These are phyloP conservation scores for Gymnoscopelus microlampas DNA, from an alignment of 2,797 vertebrate genomes.

Conservation along the genomic window DNA sequence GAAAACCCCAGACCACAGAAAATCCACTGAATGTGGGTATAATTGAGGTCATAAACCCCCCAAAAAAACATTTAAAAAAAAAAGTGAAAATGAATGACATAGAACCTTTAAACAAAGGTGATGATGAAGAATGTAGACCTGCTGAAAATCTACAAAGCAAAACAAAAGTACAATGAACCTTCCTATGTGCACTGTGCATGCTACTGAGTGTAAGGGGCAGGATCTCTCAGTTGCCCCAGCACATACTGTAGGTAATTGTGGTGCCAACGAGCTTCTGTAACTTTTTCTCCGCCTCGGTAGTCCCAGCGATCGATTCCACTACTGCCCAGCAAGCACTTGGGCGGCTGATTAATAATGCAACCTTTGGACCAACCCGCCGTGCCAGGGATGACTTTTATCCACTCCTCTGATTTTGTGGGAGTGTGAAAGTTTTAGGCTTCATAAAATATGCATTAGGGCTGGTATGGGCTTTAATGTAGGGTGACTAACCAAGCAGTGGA, in stretches of 20 bases:
- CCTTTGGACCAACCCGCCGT: constrained; percentile 22
- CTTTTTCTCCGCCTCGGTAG: constrained; percentile 26
- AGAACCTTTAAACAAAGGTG: too few species aligned
- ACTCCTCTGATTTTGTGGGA: neutral
- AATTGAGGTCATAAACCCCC: too few species aligned
- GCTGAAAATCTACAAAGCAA: too few species aligned
- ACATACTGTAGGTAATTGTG: constrained; percentile 40
- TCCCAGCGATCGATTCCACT: constrained; percentile 31
- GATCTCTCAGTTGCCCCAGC: too few species aligned
- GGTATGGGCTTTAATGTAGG: neutral
- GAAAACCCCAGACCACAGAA: too few species aligned
- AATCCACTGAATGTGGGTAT: too few species aligned
- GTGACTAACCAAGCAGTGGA: neutral
- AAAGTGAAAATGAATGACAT: too few species aligned
- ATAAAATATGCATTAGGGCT: neutral
- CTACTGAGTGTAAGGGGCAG: too few species aligned
- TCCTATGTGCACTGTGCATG: too few species aligned
- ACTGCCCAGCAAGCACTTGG: constrained; percentile 16
- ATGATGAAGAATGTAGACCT: too few species aligned
- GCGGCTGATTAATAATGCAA: constrained; percentile 45
- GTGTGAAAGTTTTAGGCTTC: constrained; percentile 4
- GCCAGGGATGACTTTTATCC: constrained; percentile 20
- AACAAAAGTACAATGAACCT: too few species aligned
- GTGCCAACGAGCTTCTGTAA: constrained; percentile 32
- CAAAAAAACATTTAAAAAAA: too few species aligned